Base-by-base conservation (phyloP, 1,140 invertebrate genomes). In the Drosophila kurseongensis region DNA sequence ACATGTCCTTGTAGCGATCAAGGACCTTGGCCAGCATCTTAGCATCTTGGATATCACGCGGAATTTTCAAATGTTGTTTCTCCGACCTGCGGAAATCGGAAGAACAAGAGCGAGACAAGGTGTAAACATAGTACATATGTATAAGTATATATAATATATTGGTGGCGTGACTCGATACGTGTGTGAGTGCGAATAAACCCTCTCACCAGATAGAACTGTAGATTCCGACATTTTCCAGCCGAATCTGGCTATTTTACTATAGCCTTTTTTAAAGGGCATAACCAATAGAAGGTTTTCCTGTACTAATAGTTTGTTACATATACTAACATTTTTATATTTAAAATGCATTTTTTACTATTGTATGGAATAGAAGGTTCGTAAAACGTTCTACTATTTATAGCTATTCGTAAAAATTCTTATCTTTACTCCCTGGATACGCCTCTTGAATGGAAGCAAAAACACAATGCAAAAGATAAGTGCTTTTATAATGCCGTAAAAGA, bases 1-100 rank as follows among this genome's bases (percentile, higher is more conserved):
- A 98, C 86, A 96, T 95, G 61, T 98, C 97, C 93, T 98, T 99
- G 92, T 99, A 99, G 80, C 95, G 94, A 92, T 96, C 96, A 75
- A 99, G 94, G 40, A 99, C 95, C 92, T 95, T 94, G 69, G 98
- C 99, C 52, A 99, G 93, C 89, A 97, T 95, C 94, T 99, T 99
- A 6, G 98, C 98, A 94, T 99, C 98, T 92, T 99, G 97, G 77
- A 99, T 97, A 92, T 98, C 96, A 92, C 95, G 94, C 50, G 99
- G 99, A 72, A 99, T 93, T 93, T 98, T 98, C 65, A 99, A 95
- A 93, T 98, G 95, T 82, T 96, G 93, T 86, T 95, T 96, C 93
- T 99, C 98, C 90, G 97, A 93, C 61, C 98, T 99, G 93, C 86
- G 42, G 27, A 86, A 86, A 69, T 77, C 78, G 82, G 42, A 62